Evolutionary conservation across 2,113 vertebrate species (phyloP).

Genomic region (Oreochromis aureus): DNA sequence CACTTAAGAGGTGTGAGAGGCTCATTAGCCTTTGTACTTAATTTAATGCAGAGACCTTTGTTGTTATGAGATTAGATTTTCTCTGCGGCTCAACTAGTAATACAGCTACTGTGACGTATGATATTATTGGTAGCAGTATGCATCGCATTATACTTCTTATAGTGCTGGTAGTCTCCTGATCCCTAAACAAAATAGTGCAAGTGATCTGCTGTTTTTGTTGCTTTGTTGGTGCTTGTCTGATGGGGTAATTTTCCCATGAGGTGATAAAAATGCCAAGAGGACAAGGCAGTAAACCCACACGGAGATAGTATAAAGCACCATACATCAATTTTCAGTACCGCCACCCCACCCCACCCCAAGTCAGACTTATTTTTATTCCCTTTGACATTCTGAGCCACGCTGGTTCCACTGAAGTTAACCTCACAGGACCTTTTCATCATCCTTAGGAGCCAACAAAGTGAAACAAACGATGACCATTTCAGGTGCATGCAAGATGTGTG

Average conservation of each 20-base stretch:
- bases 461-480: conserved; percentile 38
- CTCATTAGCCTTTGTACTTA: not conserved
- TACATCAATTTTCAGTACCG: conserved; percentile 20
- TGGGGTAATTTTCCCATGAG: not conserved
- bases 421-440: conserved; percentile 14
- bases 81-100: not conserved
- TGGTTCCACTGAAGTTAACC: conserved; percentile 17
- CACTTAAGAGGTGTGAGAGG: not conserved
- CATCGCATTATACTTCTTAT: not conserved
- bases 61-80: not conserved
- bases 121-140: not conserved
- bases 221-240: not conserved
- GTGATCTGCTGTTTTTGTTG: not conserved
- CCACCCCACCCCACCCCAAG: not conserved
- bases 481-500: conserved; percentile 1
- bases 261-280: not conserved
- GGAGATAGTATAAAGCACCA: not conserved
- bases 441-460: conserved; percentile 21
- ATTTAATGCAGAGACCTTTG: not conserved
- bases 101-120: not conserved
- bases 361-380: conserved; percentile 20
- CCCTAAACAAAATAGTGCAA: not conserved
- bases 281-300: not conserved
- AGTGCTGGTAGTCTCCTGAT: not conserved
- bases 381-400: conserved; percentile 1